Conservation (phyloP, 2,797 vertebrate genomes). For the Aythya fuligula region DNA sequence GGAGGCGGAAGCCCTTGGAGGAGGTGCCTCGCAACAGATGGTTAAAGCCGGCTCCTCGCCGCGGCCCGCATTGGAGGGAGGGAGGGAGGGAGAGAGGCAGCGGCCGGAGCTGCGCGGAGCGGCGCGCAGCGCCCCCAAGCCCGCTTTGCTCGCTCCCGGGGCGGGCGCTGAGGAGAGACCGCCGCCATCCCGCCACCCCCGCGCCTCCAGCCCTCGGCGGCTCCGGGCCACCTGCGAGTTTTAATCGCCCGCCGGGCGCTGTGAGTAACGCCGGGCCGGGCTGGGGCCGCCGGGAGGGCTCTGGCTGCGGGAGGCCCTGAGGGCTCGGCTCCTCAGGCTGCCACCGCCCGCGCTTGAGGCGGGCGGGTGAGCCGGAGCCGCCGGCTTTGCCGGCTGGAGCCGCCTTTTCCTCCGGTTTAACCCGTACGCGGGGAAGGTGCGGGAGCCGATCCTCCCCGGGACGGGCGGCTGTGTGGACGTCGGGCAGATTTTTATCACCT, state of each 20-base stretch:
- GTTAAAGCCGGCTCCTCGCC: conserved; percentile 64
- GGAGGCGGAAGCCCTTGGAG: conserved; percentile 63
- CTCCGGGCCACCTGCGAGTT: not conserved
- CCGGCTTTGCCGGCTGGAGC: not conserved
- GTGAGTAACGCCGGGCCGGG: not conserved
- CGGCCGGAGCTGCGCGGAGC: conserved; percentile 6
- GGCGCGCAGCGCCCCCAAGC: not conserved
- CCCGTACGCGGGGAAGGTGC: fast-evolving
- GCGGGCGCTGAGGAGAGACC: not conserved
- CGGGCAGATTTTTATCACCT: not conserved
- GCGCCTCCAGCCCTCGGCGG: not conserved
- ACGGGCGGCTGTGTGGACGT: fast-evolving
- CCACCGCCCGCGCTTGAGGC: not conserved
- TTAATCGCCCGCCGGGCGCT: not conserved
- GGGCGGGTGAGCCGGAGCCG: not conserved
- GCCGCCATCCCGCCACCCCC: too few relatives aligned
- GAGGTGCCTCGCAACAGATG: conserved; percentile 79
- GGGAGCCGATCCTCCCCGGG: fast-evolving
- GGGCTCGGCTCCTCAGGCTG: not conserved
- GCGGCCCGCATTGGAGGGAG: conserved; percentile 67
- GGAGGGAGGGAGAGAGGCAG: conserved; percentile 21
- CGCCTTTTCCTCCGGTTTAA: not conserved
- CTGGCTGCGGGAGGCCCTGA: not conserved
- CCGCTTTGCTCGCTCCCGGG: fast-evolving
- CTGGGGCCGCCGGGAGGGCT: not conserved